Evolutionary conservation across 2,888 invertebrate species (phyloP).

Genomic region (Caenorhabditis parvicauda): DNA sequence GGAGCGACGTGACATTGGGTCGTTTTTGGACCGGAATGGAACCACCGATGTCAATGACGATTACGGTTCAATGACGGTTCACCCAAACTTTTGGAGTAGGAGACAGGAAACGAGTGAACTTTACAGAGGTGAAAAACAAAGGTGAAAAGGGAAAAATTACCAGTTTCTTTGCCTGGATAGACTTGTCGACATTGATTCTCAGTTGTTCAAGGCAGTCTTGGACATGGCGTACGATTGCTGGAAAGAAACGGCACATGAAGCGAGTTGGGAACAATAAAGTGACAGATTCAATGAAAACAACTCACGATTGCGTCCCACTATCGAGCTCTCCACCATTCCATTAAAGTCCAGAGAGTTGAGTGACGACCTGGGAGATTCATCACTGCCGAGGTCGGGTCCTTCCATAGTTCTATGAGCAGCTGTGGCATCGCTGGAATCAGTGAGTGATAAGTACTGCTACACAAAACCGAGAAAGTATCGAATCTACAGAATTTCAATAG

Average conservation of each 20-base stretch:
- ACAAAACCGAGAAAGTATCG: too few species aligned
- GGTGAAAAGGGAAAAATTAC: slow-evolving; percentile 15
- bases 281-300: background rate
- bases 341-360: slow-evolving; percentile 37
- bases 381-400: slow-evolving; percentile 46
- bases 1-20: too few species aligned
- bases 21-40: too few species aligned
- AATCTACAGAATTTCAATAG: too few species aligned
- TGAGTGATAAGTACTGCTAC: background rate
- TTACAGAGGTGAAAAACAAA: slow-evolving; percentile 7
- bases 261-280: background rate
- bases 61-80: too few species aligned
- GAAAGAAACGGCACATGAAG: slow-evolving; percentile 8
- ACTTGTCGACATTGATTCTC: slow-evolving; percentile 35
- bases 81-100: too few species aligned
- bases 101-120: too few species aligned
- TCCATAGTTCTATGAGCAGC: slow-evolving; percentile 27
- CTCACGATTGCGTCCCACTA: background rate
- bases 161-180: slow-evolving; percentile 45
- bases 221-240: slow-evolving; percentile 48
- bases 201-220: slow-evolving; percentile 44
- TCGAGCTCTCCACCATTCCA: slow-evolving; percentile 17
- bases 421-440: slow-evolving; percentile 9
- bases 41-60: too few species aligned
- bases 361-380: slow-evolving; percentile 41